Evolutionary conservation across 2,113 vertebrate species (phyloP), one percentile per base, ranked within the genome.

Genomic region (Potamarius usumacintae): DNA sequence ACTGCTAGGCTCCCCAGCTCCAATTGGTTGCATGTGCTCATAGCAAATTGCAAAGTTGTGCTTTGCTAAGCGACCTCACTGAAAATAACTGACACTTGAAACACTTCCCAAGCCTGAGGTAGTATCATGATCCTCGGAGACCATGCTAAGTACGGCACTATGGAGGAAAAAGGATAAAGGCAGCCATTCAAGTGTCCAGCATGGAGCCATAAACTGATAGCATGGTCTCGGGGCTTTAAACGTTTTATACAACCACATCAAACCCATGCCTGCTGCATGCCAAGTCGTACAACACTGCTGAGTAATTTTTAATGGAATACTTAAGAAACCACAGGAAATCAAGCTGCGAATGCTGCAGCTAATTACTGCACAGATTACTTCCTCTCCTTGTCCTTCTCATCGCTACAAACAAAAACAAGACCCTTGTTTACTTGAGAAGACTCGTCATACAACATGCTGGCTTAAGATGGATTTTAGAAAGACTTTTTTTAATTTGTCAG

Each of bases 261-360:
- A 91, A 92, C 80, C 20, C 14, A 17, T 63, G 25, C 50, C 22
- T 8, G 30, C 60, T 63, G 74, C 85, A 69, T 85, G 89, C 90
- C 87, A 87, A 90, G 90, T 84, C 71, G 85, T 91, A 85, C 85
- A 82, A 90, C 86, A 90, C 88, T 83, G 62, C 72, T 90, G 86
- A 80, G 83, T 57, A 84, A 88, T 60, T 92, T 87, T 92, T 90
- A 90, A 93, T 89, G 85, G 78, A 90, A 92, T 88, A 88, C 91
- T 93, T 91, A 83, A 86, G 87, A 90, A 91, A 92, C 92, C 87
- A 82, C 91, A 90, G 89, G 78, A 90, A 90, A 90, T 92, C 91
- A 89, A 89, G 89, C 88, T 86, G 90, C 25, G 88, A 90, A 92
- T 34, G 86, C 89, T 91, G 88, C 65, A 92, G 91, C 91, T 90